Evolutionary conservation across 1,140 invertebrate species (phyloP).

Genomic region (Drosophila tropicalis): DNA sequence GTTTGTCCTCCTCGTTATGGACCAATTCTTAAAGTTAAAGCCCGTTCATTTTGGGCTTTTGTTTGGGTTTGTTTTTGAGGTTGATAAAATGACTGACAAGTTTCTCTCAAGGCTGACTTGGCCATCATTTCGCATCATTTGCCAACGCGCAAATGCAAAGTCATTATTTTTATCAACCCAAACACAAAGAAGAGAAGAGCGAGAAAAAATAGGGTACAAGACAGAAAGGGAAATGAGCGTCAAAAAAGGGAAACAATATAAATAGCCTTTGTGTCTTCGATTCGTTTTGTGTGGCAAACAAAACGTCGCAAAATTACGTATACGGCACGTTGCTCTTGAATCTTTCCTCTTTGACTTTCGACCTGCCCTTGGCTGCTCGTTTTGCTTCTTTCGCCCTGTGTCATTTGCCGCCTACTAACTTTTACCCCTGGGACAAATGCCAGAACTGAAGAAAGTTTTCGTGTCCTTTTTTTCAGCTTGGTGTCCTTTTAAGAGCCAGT

Average conservation of each 20-base stretch:
- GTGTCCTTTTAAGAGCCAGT: slow-evolving; percentile 53
- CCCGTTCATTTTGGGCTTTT: slow-evolving; percentile 30
- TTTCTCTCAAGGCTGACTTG: slow-evolving; percentile 9
- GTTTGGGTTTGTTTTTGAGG: slow-evolving; percentile 29
- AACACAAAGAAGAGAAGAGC: neutral
- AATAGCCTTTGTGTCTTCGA: slow-evolving; percentile 59
- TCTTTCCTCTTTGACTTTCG: slow-evolving; percentile 33
- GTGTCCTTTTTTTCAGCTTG: slow-evolving; percentile 45
- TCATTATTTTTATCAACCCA: slow-evolving; percentile 13
- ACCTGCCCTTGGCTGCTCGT: slow-evolving; percentile 32
- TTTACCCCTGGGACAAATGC: slow-evolving; percentile 46
- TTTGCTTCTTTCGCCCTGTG: slow-evolving; percentile 6
- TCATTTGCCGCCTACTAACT: slow-evolving; percentile 43
- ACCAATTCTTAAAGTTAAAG: slow-evolving; percentile 35
- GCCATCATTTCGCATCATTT: slow-evolving; percentile 13
- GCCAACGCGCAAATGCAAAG: slow-evolving; percentile 35
- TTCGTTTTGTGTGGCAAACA: neutral
- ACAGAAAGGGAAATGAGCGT: neutral
- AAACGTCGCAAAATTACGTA: slow-evolving; percentile 50
- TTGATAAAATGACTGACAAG: slow-evolving; percentile 77
- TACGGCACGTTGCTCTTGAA: slow-evolving; percentile 50
- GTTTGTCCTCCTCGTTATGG: neutral
- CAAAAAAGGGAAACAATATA: slow-evolving; percentile 48
- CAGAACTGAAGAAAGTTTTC: slow-evolving; percentile 68
- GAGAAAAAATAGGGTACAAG: neutral